Evolutionary conservation across 2,113 vertebrate species (phyloP), one percentile per base, ranked within the genome.

Genomic region (Ceyx melanurus): DNA sequence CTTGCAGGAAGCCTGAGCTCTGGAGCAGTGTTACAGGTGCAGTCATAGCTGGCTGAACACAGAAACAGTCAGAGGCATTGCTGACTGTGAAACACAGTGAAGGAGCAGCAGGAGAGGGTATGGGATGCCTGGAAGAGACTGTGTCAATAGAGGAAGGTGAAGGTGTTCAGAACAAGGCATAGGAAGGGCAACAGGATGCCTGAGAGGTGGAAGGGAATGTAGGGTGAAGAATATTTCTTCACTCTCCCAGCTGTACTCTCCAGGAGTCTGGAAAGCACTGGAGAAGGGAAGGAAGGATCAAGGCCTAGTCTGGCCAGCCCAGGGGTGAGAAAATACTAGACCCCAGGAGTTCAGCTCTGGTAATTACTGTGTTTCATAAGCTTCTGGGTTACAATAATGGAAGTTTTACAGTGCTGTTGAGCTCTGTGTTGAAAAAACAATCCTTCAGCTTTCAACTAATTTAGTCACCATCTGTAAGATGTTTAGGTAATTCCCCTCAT

Each of bases 391-490:
- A 86, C 80, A 91, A 10, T 67, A 91, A 80, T 89, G 91, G 65
- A 88, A 79, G 40, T 87, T 95, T 92, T 94, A 95, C 74, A 70
- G 4, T 79, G 61, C 94, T 79, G 81, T 94, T 92, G 92, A 95
- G 65, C 82, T 83, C 72, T 71, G 84, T 94, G 89, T 94, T 94
- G 92, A 92, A 89, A 94, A 96, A 96, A 80, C 60, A 92, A 94
- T 94, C 94, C 87, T 86, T 87, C 43, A 62, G 75, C 75, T 91
- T 94, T 88, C 87, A 74, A 77, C 65, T 92, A 88, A 91, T 94
- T 95, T 87, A 89, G 82, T 89, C 86, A 50, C 82, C 91, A 92
- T 86, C 94, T 95, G 92, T 75, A 93, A 94, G 48, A 68, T 93
- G 87, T 94, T 94, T 78, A 80, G 87, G 75, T 88, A 88, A 71